Evolutionary conservation across 2,113 vertebrate species (phyloP).

Genomic region (Progne subis): DNA sequence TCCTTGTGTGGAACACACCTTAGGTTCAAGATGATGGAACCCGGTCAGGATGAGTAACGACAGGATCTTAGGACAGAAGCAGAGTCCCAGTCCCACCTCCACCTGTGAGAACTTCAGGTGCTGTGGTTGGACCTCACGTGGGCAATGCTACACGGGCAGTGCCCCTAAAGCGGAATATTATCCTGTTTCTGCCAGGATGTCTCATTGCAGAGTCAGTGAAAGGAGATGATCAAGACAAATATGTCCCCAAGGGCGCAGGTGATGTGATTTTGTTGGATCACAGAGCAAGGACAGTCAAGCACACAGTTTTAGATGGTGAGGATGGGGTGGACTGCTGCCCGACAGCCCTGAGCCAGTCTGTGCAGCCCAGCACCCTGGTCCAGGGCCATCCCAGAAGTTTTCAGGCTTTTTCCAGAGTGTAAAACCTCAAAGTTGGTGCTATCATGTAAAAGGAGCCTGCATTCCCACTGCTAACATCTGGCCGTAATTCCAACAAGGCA

Average conservation of each 20-base stretch:
- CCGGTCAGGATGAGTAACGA: not conserved
- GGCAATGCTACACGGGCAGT: not conserved
- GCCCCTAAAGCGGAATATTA: not conserved
- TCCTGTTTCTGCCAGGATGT: not conserved
- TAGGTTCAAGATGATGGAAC: not conserved
- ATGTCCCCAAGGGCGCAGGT: fast-evolving
- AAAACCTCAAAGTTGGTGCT: not conserved
- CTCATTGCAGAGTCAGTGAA: not conserved
- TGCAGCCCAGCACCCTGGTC: not conserved
- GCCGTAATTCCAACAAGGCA: not conserved
- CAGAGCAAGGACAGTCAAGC: not conserved
- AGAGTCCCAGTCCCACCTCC: not conserved
- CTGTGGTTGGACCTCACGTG: not conserved
- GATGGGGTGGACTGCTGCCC: fast-evolving
- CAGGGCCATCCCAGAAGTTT: not conserved
- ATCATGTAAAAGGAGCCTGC: not conserved
- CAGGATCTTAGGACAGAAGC: not conserved
- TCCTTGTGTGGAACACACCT: not conserved
- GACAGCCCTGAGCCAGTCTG: not conserved
- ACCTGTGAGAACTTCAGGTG: not conserved
- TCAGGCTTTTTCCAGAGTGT: not conserved
- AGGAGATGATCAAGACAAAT: not conserved
- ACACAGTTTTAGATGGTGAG: not conserved
- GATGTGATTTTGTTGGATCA: not conserved
- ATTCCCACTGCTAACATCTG: not conserved